phyloP scores from a whole-genome alignment of 2,797 vertebrate species.

The Muraenolepis orangiensis region DNA sequence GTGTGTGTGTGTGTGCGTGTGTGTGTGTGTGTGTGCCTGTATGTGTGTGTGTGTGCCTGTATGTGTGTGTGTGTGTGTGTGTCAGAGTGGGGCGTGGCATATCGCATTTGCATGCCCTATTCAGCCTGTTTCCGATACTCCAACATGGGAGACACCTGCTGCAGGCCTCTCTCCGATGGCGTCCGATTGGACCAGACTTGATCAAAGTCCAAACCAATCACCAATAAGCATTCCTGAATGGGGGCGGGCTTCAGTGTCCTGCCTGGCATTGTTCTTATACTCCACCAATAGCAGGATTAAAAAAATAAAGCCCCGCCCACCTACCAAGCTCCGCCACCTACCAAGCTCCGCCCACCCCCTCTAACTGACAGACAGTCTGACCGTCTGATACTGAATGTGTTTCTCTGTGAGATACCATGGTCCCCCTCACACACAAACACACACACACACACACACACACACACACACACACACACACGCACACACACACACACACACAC shows the following conservation, averaged over 20 bases:
- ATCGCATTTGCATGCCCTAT: not conserved
- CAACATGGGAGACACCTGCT: constrained; percentile 27
- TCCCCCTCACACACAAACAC: not conserved
- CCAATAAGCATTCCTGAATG: constrained; percentile 51
- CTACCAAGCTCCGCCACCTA: not conserved
- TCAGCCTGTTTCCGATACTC: not conserved
- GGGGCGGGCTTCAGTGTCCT: constrained; percentile 34
- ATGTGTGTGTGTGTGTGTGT: not conserved
- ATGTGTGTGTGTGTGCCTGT: not conserved
- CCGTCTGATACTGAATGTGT: constrained; percentile 55
- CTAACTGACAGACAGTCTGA: constrained; percentile 56
- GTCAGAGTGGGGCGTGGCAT: too few species aligned
- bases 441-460: constrained; percentile 2
- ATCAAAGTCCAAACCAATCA: constrained; percentile 9
- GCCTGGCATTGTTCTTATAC: constrained; percentile 46
- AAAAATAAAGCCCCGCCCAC: not conserved
- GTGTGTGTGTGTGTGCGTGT: not conserved
- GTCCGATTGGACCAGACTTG: constrained; percentile 14
- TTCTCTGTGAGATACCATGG: constrained; percentile 35
- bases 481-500: not conserved
- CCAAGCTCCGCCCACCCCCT: not conserved
- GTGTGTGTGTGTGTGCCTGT: not conserved
- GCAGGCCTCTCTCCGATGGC: not conserved
- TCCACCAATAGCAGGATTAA: constrained; percentile 17
- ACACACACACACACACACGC: not conserved